Evolutionary conservation across 2,113 vertebrate species (phyloP), one percentile per base, ranked within the genome.

Genomic region (Ascaphus truei): DNA sequence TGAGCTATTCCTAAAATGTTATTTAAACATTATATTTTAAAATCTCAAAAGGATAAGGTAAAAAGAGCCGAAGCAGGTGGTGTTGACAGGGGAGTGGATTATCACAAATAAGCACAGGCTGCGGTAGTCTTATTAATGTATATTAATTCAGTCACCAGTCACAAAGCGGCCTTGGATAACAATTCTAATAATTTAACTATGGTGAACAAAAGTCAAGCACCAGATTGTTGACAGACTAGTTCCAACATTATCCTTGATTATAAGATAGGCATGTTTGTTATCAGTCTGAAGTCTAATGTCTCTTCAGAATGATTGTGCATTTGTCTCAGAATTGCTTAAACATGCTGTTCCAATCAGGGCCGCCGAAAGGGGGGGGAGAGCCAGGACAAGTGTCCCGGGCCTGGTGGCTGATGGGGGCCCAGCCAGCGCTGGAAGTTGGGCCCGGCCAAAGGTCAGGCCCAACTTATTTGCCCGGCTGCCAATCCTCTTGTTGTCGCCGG

Each of bases 161-260:
- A 39, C 22, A 34, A 68, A 13, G 22, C 41, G 15, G 22, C 33
- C 36, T 18, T 45, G 13, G 56, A 60, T 37, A n/a, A 59, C 31
- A 36, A 9, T 15, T 50, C 26, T 68, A 26, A 48, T 48, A 12
- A 50, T 27, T 37, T 36, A 18, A 18, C 20, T 25, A 34, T 30
- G 25, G 37, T 15, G 2, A 15, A 34, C 64, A 10, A 39, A 33
- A 27, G 25, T 23, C 29, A 11, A 36, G 10, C n/a, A 33, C 23
- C 50, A 56, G 50, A 22, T 48, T 27, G 53, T n/a, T 69, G 56
- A 69, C 30, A 39, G 56, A 69, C 56, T 20, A 20, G 66, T 39
- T 60, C 22, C 41, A 69, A 51, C 56, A 60, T 57, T 48, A 60
- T 26, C n/a, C 26, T 50, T 29, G 23, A 58, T 58, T 68, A 59